These are phyloP conservation scores for Xyliphius kryptos DNA, from an alignment of 2,113 vertebrate genomes.

Conservation along the genomic window DNA sequence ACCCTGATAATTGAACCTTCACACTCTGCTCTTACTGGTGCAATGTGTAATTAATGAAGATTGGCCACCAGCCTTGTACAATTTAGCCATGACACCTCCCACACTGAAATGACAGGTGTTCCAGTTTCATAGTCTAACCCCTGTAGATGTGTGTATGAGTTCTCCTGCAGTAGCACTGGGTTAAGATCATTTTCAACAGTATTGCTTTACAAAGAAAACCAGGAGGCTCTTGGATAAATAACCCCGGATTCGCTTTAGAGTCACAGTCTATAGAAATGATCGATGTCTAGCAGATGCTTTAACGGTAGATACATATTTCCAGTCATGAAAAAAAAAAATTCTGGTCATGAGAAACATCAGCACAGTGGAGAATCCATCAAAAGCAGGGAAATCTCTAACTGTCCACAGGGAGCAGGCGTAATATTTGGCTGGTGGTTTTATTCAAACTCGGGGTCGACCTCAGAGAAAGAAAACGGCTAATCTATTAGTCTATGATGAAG, in stretches of 20 bases:
- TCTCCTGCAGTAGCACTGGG: conserved; percentile 7
- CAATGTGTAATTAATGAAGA: too few relatives aligned
- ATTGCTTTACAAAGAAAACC: conserved; percentile 10
- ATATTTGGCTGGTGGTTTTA: conserved; percentile 38
- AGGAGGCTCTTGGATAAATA: conserved; percentile 4
- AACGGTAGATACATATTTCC: conserved; percentile 6
- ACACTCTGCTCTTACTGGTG: too few relatives aligned
- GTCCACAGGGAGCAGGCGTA: conserved; percentile 13
- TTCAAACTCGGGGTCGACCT: conserved; percentile 21
- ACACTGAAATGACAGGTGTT: too few relatives aligned
- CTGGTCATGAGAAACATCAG: conserved; percentile 11
- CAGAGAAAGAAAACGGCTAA: conserved; percentile 25
- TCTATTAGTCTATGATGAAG: conserved; percentile 34
- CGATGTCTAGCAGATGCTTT: conserved; percentile 5
- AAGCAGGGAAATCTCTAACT: conserved; percentile 18
- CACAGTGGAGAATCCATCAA: conserved; percentile 19
- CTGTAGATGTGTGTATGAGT: not conserved
- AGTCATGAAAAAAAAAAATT: conserved; percentile 6
- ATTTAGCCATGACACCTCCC: too few relatives aligned
- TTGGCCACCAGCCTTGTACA: too few relatives aligned
- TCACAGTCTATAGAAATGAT: conserved; percentile 9
- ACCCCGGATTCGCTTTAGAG: not conserved
- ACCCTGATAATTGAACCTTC: too few relatives aligned
- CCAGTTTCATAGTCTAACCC: too few relatives aligned
- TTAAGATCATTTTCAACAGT: conserved; percentile 9